phyloP scores from a whole-genome alignment of 2,888 invertebrate species.

The Diogma glabrata region DNA sequence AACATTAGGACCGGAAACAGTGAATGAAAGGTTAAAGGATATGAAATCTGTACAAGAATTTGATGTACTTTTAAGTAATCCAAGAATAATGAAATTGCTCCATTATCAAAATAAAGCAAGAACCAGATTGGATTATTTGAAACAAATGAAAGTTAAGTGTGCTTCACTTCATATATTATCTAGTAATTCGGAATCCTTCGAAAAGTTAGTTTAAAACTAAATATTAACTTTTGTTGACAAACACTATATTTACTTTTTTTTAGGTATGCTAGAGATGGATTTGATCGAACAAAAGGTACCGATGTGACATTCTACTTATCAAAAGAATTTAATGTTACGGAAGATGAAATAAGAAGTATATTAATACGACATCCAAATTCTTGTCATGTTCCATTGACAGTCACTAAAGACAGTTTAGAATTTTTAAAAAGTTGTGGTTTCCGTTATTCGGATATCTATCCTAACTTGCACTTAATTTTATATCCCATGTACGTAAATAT shows the following conservation, averaged over 20 bases:
- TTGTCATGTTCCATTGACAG: conserved; percentile 46
- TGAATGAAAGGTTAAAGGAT: conserved; percentile 44
- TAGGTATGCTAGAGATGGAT: conserved; percentile 44
- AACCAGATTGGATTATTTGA: conserved; percentile 40
- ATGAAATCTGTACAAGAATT: conserved; percentile 48
- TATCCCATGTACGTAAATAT: conserved; percentile 49
- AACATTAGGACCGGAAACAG: conserved; percentile 44
- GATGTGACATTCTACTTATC: conserved; percentile 38
- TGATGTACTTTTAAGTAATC: conserved; percentile 45
- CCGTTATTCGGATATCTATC: conserved; percentile 40
- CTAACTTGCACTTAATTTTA: conserved; percentile 50
- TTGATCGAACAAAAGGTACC: conserved; percentile 39
- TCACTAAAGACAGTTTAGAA: conserved; percentile 46
- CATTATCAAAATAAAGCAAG: conserved; percentile 39
- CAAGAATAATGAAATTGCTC: conserved; percentile 43
- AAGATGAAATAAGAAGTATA: conserved; percentile 27
- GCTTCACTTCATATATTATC: conserved; percentile 39
- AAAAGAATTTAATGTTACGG: conserved; percentile 28
- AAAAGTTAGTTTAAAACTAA: conserved; percentile 30
- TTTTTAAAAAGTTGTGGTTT: conserved; percentile 43
- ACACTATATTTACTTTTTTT: conserved; percentile 3
- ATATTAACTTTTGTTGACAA: background rate
- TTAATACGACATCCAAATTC: conserved; percentile 51
- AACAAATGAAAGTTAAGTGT: conserved; percentile 38
- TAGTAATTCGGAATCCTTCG: conserved; percentile 31